phyloP scores from a whole-genome alignment of 2,797 vertebrate species.

The Mormyrops boulengeri region DNA sequence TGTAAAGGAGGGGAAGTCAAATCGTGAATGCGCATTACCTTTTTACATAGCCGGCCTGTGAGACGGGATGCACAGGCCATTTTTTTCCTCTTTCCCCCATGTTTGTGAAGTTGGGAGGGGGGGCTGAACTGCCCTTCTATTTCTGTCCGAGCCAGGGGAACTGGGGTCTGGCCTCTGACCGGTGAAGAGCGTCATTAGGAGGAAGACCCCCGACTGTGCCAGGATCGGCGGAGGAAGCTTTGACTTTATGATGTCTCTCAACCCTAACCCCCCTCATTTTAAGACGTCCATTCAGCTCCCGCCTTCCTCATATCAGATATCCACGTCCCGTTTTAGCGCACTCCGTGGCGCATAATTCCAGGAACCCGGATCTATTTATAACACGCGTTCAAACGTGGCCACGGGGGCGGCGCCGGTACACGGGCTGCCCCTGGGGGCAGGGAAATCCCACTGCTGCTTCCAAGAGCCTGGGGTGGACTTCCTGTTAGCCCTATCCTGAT shows the following conservation, averaged over 20 bases:
- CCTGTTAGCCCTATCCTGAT: slow-evolving; percentile 13
- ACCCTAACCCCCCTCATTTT: neutral
- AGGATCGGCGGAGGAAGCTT: slow-evolving; percentile 40
- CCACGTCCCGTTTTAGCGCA: slow-evolving; percentile 18
- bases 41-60: slow-evolving; percentile 51
- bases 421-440: neutral
- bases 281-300: neutral
- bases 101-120: slow-evolving; percentile 32
- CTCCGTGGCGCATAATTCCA: slow-evolving; percentile 21
- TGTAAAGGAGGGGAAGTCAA: slow-evolving; percentile 57
- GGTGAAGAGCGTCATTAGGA: slow-evolving; percentile 36
- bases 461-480: slow-evolving; percentile 8
- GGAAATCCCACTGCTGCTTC: slow-evolving; percentile 22
- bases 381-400: slow-evolving; percentile 3
- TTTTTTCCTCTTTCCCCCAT: slow-evolving; percentile 62
- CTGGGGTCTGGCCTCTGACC: slow-evolving; percentile 38
- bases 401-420: neutral
- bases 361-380: slow-evolving; percentile 28
- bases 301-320: slow-evolving; percentile 27
- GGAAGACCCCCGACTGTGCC: slow-evolving; percentile 36
- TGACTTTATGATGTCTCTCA: slow-evolving; percentile 30
- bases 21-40: slow-evolving; percentile 42
- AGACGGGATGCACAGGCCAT: slow-evolving; percentile 54
- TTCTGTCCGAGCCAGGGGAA: slow-evolving; percentile 49
- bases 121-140: slow-evolving; percentile 41